Evolutionary conservation across 2,888 invertebrate species (phyloP), one percentile per base, ranked within the genome.

Genomic region (Phortica magna): DNA sequence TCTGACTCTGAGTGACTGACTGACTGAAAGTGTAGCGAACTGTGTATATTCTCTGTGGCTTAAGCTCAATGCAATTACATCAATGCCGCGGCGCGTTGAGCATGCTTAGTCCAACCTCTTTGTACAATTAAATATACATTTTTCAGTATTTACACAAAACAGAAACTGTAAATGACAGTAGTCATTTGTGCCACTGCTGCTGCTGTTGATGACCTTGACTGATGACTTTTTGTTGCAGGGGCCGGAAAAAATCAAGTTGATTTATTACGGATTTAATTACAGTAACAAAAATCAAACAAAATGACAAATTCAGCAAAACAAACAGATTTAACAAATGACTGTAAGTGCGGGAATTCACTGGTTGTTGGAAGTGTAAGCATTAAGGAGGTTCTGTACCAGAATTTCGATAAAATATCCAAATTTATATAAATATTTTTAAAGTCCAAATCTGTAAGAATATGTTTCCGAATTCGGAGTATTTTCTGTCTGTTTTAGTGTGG

Each of bases 71-170:
- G 77, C 78, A 84, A 83, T 87, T 87, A 84, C 80, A 76, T 75
- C 78, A 74, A 6, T 48, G 48, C 48, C 10, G 31, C 31, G 31
- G 1, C 3, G 31, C 31, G 1, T 31, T 31, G 31, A 74, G 82
- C 85, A 82, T 83, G 81, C 80, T 83, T 73, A 81, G 79, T 76
- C 81, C 73, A 79, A 81, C 85, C 22, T 61, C 17, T 87, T 84
- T 84, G 83, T 82, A 73, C 87, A 85, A 85, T 85, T 87, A 85
- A 85, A 87, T 85, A 78, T 79, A 82, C 79, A 87, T 85, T 85
- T 87, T 82, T 84, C 83, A 85, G 87, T 87, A 85, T 85, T 87
- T 85, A 78, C 82, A 78, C 74, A 82, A 81, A 84, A 78, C 68
- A 17, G 43, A 68, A 64, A 64, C 31, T 7, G 22, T 31, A 68